These are phyloP conservation scores for Rhinatrema bivittatum DNA, from an alignment of 2,797 vertebrate genomes.

Conservation along the genomic window DNA sequence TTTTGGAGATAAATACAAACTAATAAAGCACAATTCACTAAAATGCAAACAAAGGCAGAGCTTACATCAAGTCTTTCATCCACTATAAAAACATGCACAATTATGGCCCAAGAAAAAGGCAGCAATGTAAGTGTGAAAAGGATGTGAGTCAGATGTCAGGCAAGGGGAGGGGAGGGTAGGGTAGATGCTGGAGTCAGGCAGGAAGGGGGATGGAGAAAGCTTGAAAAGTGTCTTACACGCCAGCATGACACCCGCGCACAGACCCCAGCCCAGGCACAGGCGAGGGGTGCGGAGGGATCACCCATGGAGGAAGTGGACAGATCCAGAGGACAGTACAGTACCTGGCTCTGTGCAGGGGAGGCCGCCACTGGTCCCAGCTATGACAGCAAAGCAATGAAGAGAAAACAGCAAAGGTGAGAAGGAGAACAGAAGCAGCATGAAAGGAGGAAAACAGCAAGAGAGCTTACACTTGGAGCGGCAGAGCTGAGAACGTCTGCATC, in stretches of 20 bases:
- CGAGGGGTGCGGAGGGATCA: slow-evolving; percentile 37
- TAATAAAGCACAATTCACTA: too few relatives aligned
- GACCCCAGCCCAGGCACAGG: slow-evolving; percentile 64
- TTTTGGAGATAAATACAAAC: too few relatives aligned
- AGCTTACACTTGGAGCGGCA: too few relatives aligned
- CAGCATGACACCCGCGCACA: slow-evolving; percentile 73
- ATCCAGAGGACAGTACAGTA: slow-evolving; percentile 60
- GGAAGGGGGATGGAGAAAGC: slow-evolving; percentile 21
- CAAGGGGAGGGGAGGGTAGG: neutral
- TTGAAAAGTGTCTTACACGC: slow-evolving; percentile 69
- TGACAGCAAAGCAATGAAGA: slow-evolving; percentile 47
- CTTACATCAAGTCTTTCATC: too few relatives aligned
- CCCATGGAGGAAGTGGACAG: slow-evolving; percentile 31
- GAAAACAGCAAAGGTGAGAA: too few relatives aligned
- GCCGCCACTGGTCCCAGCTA: slow-evolving; percentile 72
- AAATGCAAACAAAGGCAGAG: too few relatives aligned
- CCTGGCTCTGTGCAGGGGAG: slow-evolving; percentile 61
- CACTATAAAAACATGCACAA: too few relatives aligned
- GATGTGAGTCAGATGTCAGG: too few relatives aligned
- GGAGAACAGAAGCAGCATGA: slow-evolving; percentile 22
- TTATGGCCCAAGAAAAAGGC: too few relatives aligned
- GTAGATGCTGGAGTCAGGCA: neutral
- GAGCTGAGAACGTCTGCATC: too few relatives aligned
- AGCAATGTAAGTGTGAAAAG: too few relatives aligned
- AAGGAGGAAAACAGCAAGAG: slow-evolving; percentile 20